Conservation (phyloP, 2,797 vertebrate genomes). For the Catostomus latipinnis region DNA sequence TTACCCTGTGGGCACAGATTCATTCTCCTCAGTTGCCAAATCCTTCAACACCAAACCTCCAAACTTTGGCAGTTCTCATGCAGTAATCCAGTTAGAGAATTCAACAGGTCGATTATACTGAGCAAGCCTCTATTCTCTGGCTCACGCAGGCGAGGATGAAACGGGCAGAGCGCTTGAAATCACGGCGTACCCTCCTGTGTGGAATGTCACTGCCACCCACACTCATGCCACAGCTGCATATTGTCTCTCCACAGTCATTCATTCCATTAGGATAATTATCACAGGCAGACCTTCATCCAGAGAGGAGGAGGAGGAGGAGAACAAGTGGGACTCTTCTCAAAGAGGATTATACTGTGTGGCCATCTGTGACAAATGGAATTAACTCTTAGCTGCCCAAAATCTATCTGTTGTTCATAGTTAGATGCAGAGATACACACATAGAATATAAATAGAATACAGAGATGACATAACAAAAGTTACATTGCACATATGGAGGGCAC, state of each 20-base stretch:
- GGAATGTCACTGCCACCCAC: slow-evolving; percentile 38
- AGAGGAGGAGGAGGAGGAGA: slow-evolving; percentile 44
- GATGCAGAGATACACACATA: not conserved
- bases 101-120: slow-evolving; percentile 47
- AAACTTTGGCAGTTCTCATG: slow-evolving; percentile 29
- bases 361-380: slow-evolving; percentile 61
- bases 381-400: slow-evolving; percentile 51
- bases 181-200: slow-evolving; percentile 16
- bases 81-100: slow-evolving; percentile 39
- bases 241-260: slow-evolving; percentile 47
- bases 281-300: slow-evolving; percentile 50
- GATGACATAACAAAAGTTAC: no score
- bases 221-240: slow-evolving; percentile 41
- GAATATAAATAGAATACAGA: not conserved
- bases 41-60: slow-evolving; percentile 26
- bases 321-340: slow-evolving; percentile 53
- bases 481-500: no score
- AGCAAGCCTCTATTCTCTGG: slow-evolving; percentile 13
- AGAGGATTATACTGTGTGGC: slow-evolving; percentile 64
- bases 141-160: slow-evolving; percentile 32
- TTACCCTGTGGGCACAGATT: slow-evolving; percentile 49
- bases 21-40: slow-evolving; percentile 22
- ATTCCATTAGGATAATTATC: slow-evolving; percentile 60
- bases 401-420: not conserved
- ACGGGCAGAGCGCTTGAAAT: slow-evolving; percentile 15